Evolutionary conservation across 2,797 vertebrate species (phyloP), one percentile per base, ranked within the genome.

Genomic region (Mormyrus hasselquistii): DNA sequence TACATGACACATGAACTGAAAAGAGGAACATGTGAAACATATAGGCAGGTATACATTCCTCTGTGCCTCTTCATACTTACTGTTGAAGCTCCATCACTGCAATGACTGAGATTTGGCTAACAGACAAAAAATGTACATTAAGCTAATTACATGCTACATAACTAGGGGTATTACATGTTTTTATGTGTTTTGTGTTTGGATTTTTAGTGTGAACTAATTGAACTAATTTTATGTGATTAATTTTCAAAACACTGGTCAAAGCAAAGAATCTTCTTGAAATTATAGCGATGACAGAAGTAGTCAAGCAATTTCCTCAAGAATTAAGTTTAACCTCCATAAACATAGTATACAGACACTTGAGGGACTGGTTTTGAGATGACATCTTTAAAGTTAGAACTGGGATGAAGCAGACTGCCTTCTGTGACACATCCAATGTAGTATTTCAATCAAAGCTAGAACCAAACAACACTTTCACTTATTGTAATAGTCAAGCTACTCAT

Each of bases 231-330:
- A 8, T 6, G 14, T 22, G 59, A 86, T 19, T 65, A 4, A 34
- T 25, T 25, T 86, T 49, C 41, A 38, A 34, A 76, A 89, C 10
- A n/a, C 38, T 79, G 83, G 55, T 57, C 49, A 85, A 34, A 76
- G 22, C 69, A 89, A 34, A 83, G 88, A 12, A 9, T 53, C 10
- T 85, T 65, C 44, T 65, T 89, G 50, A 89, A 85, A 89, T 85
- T 85, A 57, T 47, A 41, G 49, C 25, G 57, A 22, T 85, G 79
- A 89, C 83, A 85, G 38, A 57, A 83, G 76, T 22, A 50, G n/a
- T 55, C 82, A 65, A 89, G 59, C 41, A 19, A 65, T 86, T 86
- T 59, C 7, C 57, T 50, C 57, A 49, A 55, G 79, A 44, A 89
- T 34, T 49, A 62, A 86, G 34, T 59, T 65, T 69, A 34, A 89